Conservation (phyloP, 2,113 vertebrate species). For the Panurus biarmicus region DNA sequence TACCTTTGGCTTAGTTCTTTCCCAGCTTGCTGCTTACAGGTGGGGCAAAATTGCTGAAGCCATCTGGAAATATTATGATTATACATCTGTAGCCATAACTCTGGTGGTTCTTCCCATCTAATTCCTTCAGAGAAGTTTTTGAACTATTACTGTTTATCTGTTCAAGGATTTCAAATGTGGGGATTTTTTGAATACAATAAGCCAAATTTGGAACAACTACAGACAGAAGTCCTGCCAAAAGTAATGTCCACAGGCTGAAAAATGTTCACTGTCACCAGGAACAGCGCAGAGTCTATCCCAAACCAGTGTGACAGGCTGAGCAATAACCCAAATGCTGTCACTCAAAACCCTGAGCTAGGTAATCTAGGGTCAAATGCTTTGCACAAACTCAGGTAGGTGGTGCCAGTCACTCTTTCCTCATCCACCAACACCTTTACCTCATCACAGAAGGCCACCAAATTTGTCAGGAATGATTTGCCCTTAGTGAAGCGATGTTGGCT, state of each 20-base stretch:
- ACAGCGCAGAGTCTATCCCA: neutral
- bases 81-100: neutral
- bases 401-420: neutral
- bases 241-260: neutral
- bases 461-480: neutral
- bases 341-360: neutral
- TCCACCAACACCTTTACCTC: neutral
- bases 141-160: neutral
- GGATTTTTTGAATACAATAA: neutral
- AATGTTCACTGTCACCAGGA: fast-evolving
- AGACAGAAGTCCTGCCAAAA: neutral
- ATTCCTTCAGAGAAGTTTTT: neutral
- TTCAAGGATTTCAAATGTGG: neutral
- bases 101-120: neutral
- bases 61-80: neutral
- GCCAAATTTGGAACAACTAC: neutral
- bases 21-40: neutral
- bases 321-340: neutral
- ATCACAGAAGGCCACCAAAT: neutral
- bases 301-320: neutral
- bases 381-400: neutral
- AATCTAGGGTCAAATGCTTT: neutral
- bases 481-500: neutral
- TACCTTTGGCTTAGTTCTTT: neutral
- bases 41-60: neutral